Conservation (phyloP, 2,888 invertebrate species). For the Lamellibrachia columna region DNA sequence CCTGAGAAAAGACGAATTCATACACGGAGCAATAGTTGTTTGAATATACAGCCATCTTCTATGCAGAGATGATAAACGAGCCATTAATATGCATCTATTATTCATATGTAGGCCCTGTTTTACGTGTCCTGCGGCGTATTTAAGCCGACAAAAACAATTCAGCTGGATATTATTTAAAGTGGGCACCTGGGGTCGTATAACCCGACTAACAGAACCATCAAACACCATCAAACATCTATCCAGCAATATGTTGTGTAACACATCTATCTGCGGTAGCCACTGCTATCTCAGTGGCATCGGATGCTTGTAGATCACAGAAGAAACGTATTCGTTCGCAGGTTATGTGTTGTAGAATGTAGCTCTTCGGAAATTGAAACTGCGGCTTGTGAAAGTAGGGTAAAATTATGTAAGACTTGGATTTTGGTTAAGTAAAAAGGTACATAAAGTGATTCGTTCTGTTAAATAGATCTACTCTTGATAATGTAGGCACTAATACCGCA, state of each 20-base stretch:
- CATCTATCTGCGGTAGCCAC: background rate
- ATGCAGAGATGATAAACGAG: background rate
- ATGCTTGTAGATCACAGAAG: too few species aligned
- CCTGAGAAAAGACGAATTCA: background rate
- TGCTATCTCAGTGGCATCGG: background rate
- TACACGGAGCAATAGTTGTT: background rate
- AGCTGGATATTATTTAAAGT: background rate
- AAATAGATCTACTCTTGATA: too few species aligned
- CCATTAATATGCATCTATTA: background rate
- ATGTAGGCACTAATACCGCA: too few species aligned
- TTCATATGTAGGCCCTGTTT: background rate
- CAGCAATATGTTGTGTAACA: background rate
- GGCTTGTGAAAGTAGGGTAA: too few species aligned
- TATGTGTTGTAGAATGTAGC: too few species aligned
- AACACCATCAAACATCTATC: background rate
- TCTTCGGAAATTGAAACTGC: too few species aligned
- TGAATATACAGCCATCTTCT: background rate
- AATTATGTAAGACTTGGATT: too few species aligned
- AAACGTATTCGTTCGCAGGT: too few species aligned
- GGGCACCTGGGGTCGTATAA: background rate
- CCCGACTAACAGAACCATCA: background rate
- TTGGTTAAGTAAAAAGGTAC: too few species aligned
- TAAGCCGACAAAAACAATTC: background rate
- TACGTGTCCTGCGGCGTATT: background rate
- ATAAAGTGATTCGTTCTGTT: too few species aligned